Evolutionary conservation across 1,140 invertebrate genomes (phyloP).

Genomic region (Leptoteleia sp.): DNA sequence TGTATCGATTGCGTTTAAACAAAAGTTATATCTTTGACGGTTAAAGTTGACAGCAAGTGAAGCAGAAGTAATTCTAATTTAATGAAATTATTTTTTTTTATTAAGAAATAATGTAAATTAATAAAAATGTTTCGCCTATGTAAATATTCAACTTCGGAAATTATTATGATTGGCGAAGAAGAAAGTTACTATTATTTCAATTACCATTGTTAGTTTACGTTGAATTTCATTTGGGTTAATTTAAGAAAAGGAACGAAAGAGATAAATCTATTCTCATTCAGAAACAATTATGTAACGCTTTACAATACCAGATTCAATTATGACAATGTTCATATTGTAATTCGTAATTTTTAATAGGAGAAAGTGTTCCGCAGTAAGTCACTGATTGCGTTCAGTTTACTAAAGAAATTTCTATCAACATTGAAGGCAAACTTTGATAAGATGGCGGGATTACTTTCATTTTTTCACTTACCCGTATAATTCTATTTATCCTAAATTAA

Average conservation of each 20-base stretch:
- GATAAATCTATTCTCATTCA: too few relatives aligned
- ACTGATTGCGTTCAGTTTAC: slow-evolving; percentile 23
- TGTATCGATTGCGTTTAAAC: slow-evolving; percentile 6
- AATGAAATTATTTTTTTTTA: too few relatives aligned
- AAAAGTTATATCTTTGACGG: slow-evolving; percentile 8
- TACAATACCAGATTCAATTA: slow-evolving; percentile 32
- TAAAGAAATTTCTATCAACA: slow-evolving; percentile 23
- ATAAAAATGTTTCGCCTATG: too few relatives aligned
- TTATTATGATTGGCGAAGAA: too few relatives aligned
- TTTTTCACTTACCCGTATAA: slow-evolving; percentile 44
- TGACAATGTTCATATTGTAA: slow-evolving; percentile 33
- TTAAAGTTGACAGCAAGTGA: neutral
- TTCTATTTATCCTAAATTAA: slow-evolving; percentile 37
- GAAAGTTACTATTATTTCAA: too few relatives aligned
- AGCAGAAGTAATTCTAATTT: too few relatives aligned
- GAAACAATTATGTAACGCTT: slow-evolving; percentile 27
- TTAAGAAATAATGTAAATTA: too few relatives aligned
- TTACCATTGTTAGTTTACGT: too few relatives aligned
- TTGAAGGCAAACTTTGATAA: too few relatives aligned
- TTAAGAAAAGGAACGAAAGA: too few relatives aligned
- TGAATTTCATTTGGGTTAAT: too few relatives aligned
- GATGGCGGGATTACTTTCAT: slow-evolving; percentile 27
- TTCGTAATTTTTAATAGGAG: slow-evolving; percentile 48
- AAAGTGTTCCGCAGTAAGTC: slow-evolving; percentile 30
- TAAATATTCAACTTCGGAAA: too few relatives aligned